Percentiles rank a stretch among this genome's conserved stretches.
Evolutionary conservation across 64 coral and sea anemone genomes (phyloP).

Genomic region (Anthopleura sola): DNA sequence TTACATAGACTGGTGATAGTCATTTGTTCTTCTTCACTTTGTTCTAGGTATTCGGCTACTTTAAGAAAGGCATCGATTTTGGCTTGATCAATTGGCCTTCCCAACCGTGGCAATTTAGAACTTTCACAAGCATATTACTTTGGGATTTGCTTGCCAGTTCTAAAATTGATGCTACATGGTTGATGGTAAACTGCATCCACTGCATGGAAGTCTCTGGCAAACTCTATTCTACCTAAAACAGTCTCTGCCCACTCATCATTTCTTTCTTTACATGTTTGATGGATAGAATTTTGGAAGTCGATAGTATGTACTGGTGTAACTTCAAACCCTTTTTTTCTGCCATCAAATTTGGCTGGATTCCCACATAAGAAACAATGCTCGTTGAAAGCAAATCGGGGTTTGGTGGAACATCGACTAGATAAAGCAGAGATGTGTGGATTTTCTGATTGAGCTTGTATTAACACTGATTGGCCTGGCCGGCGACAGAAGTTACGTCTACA

Average conservation of each 20-base stretch:
- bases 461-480: too few species aligned
- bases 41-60: conserved; percentile 19
- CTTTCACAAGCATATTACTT: conserved; percentile 9
- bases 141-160: conserved; percentile 32
- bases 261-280: neutral
- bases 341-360: neutral
- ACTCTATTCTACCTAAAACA: neutral
- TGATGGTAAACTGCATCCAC: conserved; percentile 40
- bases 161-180: conserved; percentile 38
- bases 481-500: too few species aligned
- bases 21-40: conserved; percentile 47
- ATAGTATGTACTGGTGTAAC: neutral
- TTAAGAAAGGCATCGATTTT: conserved; percentile 4
- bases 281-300: too few species aligned
- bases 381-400: neutral
- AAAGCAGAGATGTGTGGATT: too few species aligned
- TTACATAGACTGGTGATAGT: conserved; percentile 13
- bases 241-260: neutral
- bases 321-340: conserved; percentile 29
- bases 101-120: too few species aligned
- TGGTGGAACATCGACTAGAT: neutral
- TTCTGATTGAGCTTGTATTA: too few species aligned
- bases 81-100: conserved; percentile 16
- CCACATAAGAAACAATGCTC: conserved; percentile 41
- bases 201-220: conserved; percentile 7